Percentiles rank a stretch among this genome's conserved stretches.
These are phyloP conservation scores for Gasterosteus nipponicus DNA, from an alignment of 2,113 vertebrate genomes.

Conservation along the genomic window DNA sequence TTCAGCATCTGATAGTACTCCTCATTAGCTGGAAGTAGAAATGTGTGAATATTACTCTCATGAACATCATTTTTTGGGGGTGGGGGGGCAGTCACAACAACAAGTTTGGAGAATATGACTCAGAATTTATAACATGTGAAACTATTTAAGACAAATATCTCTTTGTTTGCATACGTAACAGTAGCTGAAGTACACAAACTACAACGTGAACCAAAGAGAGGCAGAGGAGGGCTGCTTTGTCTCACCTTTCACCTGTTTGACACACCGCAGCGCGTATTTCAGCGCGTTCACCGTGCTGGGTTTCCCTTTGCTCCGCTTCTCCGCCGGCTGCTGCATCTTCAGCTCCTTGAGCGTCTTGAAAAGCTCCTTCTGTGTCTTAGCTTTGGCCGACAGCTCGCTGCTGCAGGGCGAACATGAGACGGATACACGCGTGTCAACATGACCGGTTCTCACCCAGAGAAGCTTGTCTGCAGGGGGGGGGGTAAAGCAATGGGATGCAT, in stretches of 20 bases:
- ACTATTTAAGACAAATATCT: neutral
- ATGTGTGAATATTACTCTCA: neutral
- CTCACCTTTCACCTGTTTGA: constrained; percentile 97
- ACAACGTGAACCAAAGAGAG: neutral
- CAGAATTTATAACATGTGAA: neutral
- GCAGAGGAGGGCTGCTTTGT: neutral
- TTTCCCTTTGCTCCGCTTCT: constrained; percentile 90
- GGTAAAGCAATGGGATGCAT: neutral
- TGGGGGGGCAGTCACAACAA: neutral
- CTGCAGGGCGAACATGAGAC: constrained; percentile 75
- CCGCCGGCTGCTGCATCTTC: constrained; percentile 88
- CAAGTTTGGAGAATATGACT: neutral
- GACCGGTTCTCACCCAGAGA: constrained; percentile 33
- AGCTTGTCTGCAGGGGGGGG: neutral
- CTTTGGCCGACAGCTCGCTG: constrained; percentile 91
- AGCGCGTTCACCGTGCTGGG: constrained; percentile 88
- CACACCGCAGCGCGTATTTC: constrained; percentile 92
- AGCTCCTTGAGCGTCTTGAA: constrained; percentile 91
- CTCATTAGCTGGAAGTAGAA: constrained; percentile 85
- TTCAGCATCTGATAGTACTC: constrained; percentile 94
- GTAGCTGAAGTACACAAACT: neutral
- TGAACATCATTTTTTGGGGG: neutral
- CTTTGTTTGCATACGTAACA: too few species aligned
- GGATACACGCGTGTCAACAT: constrained; percentile 53
- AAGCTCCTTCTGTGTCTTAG: constrained; percentile 91